A percentile compares a stretch with the other conserved stretches of the same genome.
Evolutionary conservation across 2,797 vertebrate species (phyloP).

Genomic region (Acanthiza pusilla): DNA sequence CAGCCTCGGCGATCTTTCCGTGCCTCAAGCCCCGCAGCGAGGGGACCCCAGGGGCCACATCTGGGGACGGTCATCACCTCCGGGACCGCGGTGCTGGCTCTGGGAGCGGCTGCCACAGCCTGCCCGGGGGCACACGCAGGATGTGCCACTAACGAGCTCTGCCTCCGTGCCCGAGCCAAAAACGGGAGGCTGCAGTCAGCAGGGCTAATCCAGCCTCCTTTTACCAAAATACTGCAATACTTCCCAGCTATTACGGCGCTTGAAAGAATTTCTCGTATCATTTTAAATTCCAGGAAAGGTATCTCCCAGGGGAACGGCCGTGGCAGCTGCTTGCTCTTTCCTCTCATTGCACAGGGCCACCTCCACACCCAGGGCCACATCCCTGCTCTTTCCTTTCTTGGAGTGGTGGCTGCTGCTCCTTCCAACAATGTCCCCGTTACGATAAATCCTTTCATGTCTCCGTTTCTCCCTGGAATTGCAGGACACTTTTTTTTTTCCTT

Average conservation of each 20-base stretch:
- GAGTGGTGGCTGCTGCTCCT: constrained; percentile 8
- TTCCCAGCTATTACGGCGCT: background rate
- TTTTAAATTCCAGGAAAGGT: constrained; percentile 76
- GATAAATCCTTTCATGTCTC: constrained; percentile 59
- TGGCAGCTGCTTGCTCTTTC: constrained; percentile 44
- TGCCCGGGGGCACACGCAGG: background rate
- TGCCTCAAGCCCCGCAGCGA: background rate
- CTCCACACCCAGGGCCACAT: constrained; percentile 56
- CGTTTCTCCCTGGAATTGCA: constrained; percentile 8
- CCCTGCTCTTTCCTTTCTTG: constrained; percentile 31
- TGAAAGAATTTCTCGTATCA: constrained; percentile 22
- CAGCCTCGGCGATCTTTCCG: background rate
- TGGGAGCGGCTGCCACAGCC: background rate
- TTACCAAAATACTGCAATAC: background rate
- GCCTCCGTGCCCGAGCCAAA: background rate
- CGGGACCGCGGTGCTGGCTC: background rate
- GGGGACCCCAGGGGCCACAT: background rate
- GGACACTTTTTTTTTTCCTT: background rate
- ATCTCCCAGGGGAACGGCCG: constrained; percentile 52
- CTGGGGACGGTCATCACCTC: background rate
- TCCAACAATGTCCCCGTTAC: constrained; percentile 50
- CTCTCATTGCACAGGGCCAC: constrained; percentile 45
- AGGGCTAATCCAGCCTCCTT: background rate
- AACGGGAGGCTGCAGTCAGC: background rate
- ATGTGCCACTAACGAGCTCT: background rate